phyloP scores from a whole-genome alignment of 1,140 invertebrate species.

The Diorhabda elongata region DNA sequence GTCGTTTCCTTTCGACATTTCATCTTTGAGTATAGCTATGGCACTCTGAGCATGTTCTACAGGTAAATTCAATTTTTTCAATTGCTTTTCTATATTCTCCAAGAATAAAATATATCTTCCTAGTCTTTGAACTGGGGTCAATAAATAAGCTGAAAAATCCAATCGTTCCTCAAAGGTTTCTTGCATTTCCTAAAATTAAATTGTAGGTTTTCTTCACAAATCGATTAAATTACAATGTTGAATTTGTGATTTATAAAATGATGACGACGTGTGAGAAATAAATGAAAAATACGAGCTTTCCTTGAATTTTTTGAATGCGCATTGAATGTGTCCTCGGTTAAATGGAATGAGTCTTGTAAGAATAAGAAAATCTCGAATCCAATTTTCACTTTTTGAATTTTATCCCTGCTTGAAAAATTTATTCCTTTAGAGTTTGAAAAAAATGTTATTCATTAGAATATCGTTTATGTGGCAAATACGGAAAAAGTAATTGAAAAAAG shows the following conservation, averaged over 20 bases:
- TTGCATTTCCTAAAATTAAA: conserved; percentile 25
- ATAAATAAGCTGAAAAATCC: conserved; percentile 34
- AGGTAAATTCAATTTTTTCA: conserved; percentile 25
- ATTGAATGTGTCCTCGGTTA: background rate
- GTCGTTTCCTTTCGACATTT: conserved; percentile 38
- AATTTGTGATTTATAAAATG: too few relatives aligned
- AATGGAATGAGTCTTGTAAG: background rate
- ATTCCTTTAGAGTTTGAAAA: too few relatives aligned
- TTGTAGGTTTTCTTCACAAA: background rate
- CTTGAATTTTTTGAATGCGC: background rate
- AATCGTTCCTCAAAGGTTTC: conserved; percentile 32
- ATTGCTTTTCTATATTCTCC: conserved; percentile 36
- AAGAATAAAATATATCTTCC: conserved; percentile 39
- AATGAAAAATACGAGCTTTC: too few relatives aligned
- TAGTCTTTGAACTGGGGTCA: conserved; percentile 40
- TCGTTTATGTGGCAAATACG: too few relatives aligned
- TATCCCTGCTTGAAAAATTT: too few relatives aligned
- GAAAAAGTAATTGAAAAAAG: too few relatives aligned
- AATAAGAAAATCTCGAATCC: background rate
- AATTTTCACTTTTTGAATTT: background rate
- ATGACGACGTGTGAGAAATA: too few relatives aligned
- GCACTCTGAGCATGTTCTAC: conserved; percentile 25
- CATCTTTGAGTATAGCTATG: conserved; percentile 30
- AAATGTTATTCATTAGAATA: too few relatives aligned
- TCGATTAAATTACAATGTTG: conserved; percentile 1